Conservation (phyloP, 1,140 invertebrate species). For the Himalopsyche phryganea region DNA sequence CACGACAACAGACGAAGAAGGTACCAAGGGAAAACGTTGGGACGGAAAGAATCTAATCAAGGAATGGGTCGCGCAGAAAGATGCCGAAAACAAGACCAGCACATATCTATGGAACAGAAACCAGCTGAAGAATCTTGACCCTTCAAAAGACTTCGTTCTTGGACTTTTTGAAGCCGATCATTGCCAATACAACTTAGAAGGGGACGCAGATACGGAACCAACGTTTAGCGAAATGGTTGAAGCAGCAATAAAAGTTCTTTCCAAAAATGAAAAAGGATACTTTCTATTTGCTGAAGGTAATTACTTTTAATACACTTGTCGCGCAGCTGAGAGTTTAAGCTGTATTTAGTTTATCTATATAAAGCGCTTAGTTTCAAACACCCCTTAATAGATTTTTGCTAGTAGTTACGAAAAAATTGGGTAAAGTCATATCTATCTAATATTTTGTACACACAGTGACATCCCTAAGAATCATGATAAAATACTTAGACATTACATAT, state of each 20-base stretch:
- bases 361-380: too few relatives aligned
- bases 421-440: too few relatives aligned
- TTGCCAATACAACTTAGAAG: slow-evolving; percentile 56
- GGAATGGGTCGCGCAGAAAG: slow-evolving; percentile 47
- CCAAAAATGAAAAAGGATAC: slow-evolving; percentile 65
- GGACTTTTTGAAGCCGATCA: slow-evolving; percentile 54
- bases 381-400: too few relatives aligned
- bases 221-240: slow-evolving; percentile 76
- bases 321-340: too few relatives aligned
- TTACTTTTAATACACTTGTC: background rate
- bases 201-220: slow-evolving; percentile 56
- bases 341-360: too few relatives aligned
- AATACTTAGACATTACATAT: too few relatives aligned
- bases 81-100: slow-evolving; percentile 37
- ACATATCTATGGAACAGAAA: slow-evolving; percentile 64
- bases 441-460: too few relatives aligned
- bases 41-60: slow-evolving; percentile 51
- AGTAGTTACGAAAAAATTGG: too few relatives aligned
- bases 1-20: slow-evolving; percentile 46
- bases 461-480: too few relatives aligned
- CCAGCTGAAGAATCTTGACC: slow-evolving; percentile 42
- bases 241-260: slow-evolving; percentile 72
- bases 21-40: slow-evolving; percentile 48
- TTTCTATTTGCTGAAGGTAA: slow-evolving; percentile 68
- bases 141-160: slow-evolving; percentile 43